Evolutionary conservation across 2,888 invertebrate genomes (phyloP), one percentile per base, ranked within the genome.

Genomic region (Clusia tigrina): DNA sequence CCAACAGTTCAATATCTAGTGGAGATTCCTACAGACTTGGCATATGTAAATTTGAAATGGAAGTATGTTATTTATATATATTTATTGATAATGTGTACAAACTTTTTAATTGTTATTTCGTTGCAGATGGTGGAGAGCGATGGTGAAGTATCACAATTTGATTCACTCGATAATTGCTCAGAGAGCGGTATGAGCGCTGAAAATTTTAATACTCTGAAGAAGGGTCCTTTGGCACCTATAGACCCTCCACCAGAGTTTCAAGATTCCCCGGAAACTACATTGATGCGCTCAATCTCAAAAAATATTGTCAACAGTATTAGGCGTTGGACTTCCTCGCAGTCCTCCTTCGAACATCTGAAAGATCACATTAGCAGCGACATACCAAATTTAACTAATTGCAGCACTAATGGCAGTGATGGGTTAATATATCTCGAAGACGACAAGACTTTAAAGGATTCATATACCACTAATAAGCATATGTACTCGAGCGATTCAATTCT

Each of bases 201-300:
- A 80, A 91, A 92, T 83, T 93, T 92, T 78, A 93, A 92, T 79
- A 93, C 92, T 1, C 85, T 93, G 67, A 93, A 92, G 78, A 93
- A 93, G 83, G 92, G 91, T 23, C 91, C 91, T 10, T 87, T 87
- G 76, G 89, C 89, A 57, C 86, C 71, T 77, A 93, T 94, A 69
- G 92, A 93, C 77, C 94, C 94, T 66, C 94, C 94, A 17, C 90
- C 90, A 17, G 92, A 94, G 80, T 94, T 94, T 84, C 94, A 93
- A 85, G 84, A 84, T 58, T 83, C 84, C 17, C 82, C 84, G 5
- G 80, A 83, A 69, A 82, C 82, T 23, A 83, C 83, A 22, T 72
- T 84, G 1, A 74, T 80, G 15, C 77, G 83, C 48, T 80, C 81
- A 37, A 78, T 80, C 56, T 75, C 80, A 2, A 81, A 81, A 69